Evolutionary conservation across 2,888 invertebrate species (phyloP).

Genomic region (Teleiodes luculella): DNA sequence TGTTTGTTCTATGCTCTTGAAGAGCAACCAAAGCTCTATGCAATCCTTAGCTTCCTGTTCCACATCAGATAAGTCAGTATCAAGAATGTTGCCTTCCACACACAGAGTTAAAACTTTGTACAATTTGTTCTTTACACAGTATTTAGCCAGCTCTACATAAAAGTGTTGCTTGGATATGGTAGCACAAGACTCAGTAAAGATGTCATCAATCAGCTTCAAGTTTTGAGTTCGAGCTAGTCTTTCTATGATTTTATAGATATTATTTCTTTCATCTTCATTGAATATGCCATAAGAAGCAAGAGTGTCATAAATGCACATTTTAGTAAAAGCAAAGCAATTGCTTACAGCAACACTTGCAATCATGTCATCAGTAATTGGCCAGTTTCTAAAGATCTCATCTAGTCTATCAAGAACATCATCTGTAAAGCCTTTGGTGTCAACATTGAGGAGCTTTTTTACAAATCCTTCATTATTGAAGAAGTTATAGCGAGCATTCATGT

Average conservation of each 20-base stretch:
- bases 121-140: conserved; percentile 73
- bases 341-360: conserved; percentile 69
- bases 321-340: conserved; percentile 69
- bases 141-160: conserved; percentile 72
- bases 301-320: conserved; percentile 79
- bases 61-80: conserved; percentile 58
- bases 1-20: conserved; percentile 76
- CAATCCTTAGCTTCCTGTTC: conserved; percentile 69
- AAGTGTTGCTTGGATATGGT: conserved; percentile 71
- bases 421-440: conserved; percentile 63
- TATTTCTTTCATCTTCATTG: conserved; percentile 74
- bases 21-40: conserved; percentile 73
- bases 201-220: conserved; percentile 73
- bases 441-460: conserved; percentile 60
- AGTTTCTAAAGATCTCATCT: conserved; percentile 72
- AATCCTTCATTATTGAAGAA: conserved; percentile 69
- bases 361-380: conserved; percentile 79
- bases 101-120: conserved; percentile 75
- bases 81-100: conserved; percentile 64
- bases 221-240: conserved; percentile 79
- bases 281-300: conserved; percentile 82
- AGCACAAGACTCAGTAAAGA: conserved; percentile 72
- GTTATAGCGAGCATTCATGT: conserved; percentile 67
- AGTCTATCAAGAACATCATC: conserved; percentile 60
- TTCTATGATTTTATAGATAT: conserved; percentile 77